Evolutionary conservation across 2,888 invertebrate species (phyloP), one percentile per base, ranked within the genome.

Genomic region (Ctena decussata): DNA sequence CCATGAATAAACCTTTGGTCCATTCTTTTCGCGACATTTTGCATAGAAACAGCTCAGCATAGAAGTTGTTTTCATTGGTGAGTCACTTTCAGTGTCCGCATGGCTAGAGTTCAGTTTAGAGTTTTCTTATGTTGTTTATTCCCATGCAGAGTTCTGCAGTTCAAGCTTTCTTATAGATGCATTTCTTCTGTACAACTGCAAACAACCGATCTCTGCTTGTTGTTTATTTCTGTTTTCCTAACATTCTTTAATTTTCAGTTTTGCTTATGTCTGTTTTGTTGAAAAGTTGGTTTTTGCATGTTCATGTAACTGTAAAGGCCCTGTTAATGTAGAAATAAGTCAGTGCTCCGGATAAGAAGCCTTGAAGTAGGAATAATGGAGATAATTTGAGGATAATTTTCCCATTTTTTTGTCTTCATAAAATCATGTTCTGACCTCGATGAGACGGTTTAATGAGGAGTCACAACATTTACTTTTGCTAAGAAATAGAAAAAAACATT

Each of bases 41-140:
- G 65, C 65, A 30, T 65, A 35, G 30, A 65, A 35, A 65, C 35
- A n/a, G 65, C 65, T 35, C 21, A 32, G 65, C 65, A 35, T 65
- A 65, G 65, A 65, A 65, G 65, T 65, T 39, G 65, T 60, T 74
- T 80, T 80, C 69, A 73, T 46, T 79, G 90, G 90, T 90, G 90
- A 89, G 90, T 90, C 81, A 57, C 71, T 88, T 82, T 78, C 72
- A 84, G 77, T 90, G 88, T 90, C 76, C 79, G 90, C 90, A 90
- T 90, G 90, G 83, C 72, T 74, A 74, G 73, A 65, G 46, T 65
- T 77, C 44, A 46, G 77, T 72, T 82, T 72, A 39, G 37, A 77
- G 39, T 60, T 80, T 65, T 65, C 74, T 73, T 69, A 35, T 65
- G 65, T 65, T 65, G 65, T 65, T 65, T 35, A 27, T n/a, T 8